Evolutionary conservation across 1,140 invertebrate genomes (phyloP).

Genomic region (Meloidogyne exigua): DNA sequence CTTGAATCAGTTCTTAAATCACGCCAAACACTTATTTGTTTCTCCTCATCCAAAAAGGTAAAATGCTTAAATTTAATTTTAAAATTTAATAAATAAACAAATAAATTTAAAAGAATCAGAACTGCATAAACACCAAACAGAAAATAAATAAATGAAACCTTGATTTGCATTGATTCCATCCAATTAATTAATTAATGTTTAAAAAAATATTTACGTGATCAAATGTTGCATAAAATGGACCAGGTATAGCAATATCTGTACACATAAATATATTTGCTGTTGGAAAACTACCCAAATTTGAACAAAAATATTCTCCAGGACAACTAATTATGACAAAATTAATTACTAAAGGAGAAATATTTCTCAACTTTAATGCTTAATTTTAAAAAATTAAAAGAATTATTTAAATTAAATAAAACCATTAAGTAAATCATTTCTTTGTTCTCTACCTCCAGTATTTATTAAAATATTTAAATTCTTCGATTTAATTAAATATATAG

Average conservation of each 20-base stretch:
- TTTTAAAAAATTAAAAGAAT: neutral
- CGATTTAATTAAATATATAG: slow-evolving; percentile 18
- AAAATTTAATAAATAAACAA: too few relatives aligned
- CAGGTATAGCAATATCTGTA: slow-evolving; percentile 16
- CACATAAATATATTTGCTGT: slow-evolving; percentile 18
- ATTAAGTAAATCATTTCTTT: neutral
- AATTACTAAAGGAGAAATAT: neutral
- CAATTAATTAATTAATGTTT: too few relatives aligned
- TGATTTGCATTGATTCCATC: too few relatives aligned
- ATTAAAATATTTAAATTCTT: slow-evolving; percentile 3
- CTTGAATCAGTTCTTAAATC: slow-evolving; percentile 7
- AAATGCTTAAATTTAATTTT: neutral
- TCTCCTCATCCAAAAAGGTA: slow-evolving; percentile 1
- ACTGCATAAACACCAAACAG: neutral
- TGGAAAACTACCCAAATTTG: slow-evolving; percentile 15
- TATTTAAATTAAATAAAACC: neutral
- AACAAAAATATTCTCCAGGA: slow-evolving; percentile 14
- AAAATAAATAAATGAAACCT: too few relatives aligned
- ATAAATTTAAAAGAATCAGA: neutral
- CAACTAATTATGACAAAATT: slow-evolving; percentile 17
- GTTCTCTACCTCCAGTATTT: slow-evolving; percentile 13
- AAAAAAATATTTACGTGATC: slow-evolving; percentile 4
- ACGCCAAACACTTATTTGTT: slow-evolving; percentile 8
- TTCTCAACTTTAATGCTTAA: slow-evolving; percentile 15
- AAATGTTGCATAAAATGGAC: neutral